phyloP scores from a whole-genome alignment of 1,140 invertebrate species.

The Cotesia vestalis region DNA sequence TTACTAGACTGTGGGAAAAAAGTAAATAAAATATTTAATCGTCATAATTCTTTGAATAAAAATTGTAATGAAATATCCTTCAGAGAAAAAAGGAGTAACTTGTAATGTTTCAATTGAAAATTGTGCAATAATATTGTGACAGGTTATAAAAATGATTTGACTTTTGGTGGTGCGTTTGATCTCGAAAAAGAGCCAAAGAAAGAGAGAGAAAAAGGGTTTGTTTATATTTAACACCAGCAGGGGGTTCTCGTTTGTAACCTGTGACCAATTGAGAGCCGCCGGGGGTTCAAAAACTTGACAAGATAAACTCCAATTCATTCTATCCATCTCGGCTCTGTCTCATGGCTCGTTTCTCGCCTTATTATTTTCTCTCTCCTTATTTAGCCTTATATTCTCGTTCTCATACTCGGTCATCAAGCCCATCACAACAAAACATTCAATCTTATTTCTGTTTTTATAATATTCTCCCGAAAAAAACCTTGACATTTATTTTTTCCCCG shows the following conservation, averaged over 20 bases:
- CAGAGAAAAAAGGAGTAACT: not conserved
- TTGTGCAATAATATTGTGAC: too few relatives aligned
- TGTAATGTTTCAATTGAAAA: too few relatives aligned
- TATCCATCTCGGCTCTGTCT: too few relatives aligned
- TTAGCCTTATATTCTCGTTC: too few relatives aligned
- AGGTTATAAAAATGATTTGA: not conserved
- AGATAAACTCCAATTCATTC: constrained; percentile 18
- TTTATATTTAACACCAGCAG: constrained; percentile 49
- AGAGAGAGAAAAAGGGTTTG: constrained; percentile 48
- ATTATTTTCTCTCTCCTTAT: not conserved
- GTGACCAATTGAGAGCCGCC: constrained; percentile 53
- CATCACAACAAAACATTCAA: too few relatives aligned
- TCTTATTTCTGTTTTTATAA: too few relatives aligned
- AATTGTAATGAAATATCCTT: not conserved
- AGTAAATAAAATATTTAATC: too few relatives aligned
- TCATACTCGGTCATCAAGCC: too few relatives aligned
- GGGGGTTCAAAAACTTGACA: constrained; percentile 34
- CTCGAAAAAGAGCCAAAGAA: constrained; percentile 18
- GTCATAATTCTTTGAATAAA: too few relatives aligned
- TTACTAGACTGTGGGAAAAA: too few relatives aligned
- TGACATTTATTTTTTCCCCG: too few relatives aligned
- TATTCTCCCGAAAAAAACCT: too few relatives aligned
- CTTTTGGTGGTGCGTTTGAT: not conserved
- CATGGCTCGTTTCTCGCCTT: not conserved
- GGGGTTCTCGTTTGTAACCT: constrained; percentile 47